A percentile compares a stretch with the other conserved stretches of the same genome.
These are phyloP conservation scores for Diarsia rubi DNA, from an alignment of 2,888 invertebrate genomes.

Conservation along the genomic window DNA sequence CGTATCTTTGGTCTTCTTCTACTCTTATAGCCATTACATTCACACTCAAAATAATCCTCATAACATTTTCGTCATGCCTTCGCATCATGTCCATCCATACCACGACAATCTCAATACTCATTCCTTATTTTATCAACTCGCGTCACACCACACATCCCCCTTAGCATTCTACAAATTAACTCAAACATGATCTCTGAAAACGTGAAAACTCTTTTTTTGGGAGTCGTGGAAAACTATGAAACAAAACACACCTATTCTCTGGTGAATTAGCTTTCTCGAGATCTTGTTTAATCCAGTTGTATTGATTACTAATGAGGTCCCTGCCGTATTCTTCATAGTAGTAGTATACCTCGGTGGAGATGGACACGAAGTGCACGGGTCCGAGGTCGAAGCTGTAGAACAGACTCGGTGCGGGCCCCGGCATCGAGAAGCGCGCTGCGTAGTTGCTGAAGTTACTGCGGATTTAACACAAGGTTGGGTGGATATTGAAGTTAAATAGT, in stretches of 20 bases:
- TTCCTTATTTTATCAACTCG: too few relatives aligned
- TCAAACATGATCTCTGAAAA: too few relatives aligned
- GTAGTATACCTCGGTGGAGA: not conserved
- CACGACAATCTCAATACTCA: too few relatives aligned
- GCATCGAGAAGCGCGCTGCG: slow-evolving; percentile 97
- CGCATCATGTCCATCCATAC: too few relatives aligned
- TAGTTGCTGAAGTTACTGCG: slow-evolving; percentile 98
- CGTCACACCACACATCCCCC: too few relatives aligned
- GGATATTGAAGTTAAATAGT: not conserved
- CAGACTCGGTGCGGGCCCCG: slow-evolving; percentile 93
- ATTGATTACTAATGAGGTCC: not conserved
- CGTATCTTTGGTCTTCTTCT: too few relatives aligned
- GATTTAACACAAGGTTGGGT: not conserved
- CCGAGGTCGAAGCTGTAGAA: slow-evolving; percentile 97
- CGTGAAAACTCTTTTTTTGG: too few relatives aligned
- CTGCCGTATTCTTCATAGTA: slow-evolving; percentile 1
- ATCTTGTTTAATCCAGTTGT: not conserved
- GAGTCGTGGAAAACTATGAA: not conserved
- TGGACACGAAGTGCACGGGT: slow-evolving; percentile 93
- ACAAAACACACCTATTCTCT: not conserved
- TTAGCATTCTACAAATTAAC: too few relatives aligned
- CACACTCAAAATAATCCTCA: too few relatives aligned
- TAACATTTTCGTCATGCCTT: too few relatives aligned
- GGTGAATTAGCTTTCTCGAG: not conserved
- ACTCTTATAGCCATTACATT: too few relatives aligned